phyloP scores from a whole-genome alignment of 2,797 vertebrate genomes.

The Xerus rutilus region DNA sequence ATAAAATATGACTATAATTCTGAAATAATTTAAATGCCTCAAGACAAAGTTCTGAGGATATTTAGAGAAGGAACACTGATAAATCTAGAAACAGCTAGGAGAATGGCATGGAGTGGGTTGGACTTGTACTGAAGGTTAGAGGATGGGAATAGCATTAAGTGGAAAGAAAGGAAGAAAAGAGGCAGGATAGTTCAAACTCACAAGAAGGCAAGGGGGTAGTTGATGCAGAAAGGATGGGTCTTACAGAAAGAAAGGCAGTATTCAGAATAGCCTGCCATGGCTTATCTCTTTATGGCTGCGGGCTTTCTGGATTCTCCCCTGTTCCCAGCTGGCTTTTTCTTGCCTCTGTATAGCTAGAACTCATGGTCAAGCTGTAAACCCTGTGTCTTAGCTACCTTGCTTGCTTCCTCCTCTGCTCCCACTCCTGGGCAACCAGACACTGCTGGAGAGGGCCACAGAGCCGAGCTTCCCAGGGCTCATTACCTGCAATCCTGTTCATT shows the following conservation, averaged over 20 bases:
- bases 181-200: neutral
- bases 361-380: neutral
- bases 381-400: neutral
- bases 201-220: accelerated
- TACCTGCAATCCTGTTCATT: neutral
- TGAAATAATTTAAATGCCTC: conserved; percentile 9
- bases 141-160: neutral
- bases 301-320: neutral
- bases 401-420: neutral
- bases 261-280: accelerated
- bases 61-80: neutral
- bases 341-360: neutral
- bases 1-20: neutral
- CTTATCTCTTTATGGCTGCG: neutral
- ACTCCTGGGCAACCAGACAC: neutral
- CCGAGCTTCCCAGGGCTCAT: neutral
- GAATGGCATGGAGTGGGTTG: neutral
- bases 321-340: neutral
- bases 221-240: neutral
- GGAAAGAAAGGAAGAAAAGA: neutral
- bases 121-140: neutral
- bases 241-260: neutral
- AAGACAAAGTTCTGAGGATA: neutral
- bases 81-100: neutral
- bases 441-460: neutral